Percentiles rank a stretch among this genome's conserved stretches.
Conservation (phyloP, 2,888 invertebrate genomes). For the Eurytoma adleriae region DNA sequence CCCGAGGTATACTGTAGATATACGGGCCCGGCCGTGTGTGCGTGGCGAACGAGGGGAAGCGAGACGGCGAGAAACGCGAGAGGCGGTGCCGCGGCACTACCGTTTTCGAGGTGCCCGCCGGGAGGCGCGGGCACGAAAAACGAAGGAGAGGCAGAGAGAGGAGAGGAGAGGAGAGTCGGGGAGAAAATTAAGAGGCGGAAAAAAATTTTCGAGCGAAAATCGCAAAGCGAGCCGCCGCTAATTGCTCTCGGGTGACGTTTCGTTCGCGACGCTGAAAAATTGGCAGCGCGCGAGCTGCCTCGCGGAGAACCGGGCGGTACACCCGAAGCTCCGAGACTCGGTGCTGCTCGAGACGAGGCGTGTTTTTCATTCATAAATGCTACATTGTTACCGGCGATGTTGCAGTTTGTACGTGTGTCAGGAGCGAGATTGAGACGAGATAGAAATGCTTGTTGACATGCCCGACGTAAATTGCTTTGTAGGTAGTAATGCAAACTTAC, state of each 20-base stretch:
- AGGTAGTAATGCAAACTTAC: too few relatives aligned
- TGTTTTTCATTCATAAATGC: too few relatives aligned
- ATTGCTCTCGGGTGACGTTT: neutral
- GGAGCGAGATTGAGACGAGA: too few relatives aligned
- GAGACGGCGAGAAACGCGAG: slow-evolving; percentile 21
- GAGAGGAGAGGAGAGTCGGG: neutral
- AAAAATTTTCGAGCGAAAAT: neutral
- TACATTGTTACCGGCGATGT: too few relatives aligned
- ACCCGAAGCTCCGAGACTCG: neutral
- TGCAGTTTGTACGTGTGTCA: too few relatives aligned
- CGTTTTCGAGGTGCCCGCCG: slow-evolving; percentile 17
- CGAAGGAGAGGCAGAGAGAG: neutral
- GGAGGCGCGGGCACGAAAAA: neutral
- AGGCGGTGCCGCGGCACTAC: slow-evolving; percentile 36
- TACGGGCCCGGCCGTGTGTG: neutral
- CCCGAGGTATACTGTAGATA: neutral
- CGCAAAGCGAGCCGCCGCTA: neutral
- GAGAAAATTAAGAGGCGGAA: neutral
- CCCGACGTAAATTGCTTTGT: too few relatives aligned
- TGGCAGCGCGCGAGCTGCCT: too few relatives aligned
- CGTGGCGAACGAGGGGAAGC: neutral
- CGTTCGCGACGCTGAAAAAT: neutral
- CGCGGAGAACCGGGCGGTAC: too few relatives aligned
- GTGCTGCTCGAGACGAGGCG: neutral
- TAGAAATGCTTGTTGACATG: too few relatives aligned